A percentile compares a stretch with the other conserved stretches of the same genome.
Conservation (phyloP, 64 coral and sea anemone species). For the Dendronephthya gigantea region DNA sequence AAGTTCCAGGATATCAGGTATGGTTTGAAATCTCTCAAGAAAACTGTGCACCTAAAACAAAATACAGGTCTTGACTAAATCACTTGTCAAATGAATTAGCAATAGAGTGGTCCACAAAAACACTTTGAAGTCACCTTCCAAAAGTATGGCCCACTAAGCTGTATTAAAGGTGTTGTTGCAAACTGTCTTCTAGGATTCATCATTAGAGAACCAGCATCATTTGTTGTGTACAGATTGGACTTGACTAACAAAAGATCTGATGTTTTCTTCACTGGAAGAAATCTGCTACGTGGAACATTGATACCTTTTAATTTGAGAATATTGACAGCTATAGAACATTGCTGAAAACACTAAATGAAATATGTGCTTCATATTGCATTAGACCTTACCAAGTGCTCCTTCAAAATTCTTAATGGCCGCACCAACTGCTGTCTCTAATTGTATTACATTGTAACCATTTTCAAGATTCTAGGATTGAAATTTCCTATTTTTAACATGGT, state of each 20-base stretch:
- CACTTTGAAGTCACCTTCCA: conserved; percentile 54
- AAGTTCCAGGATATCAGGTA: conserved; percentile 86
- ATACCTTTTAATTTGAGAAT: conserved; percentile 68
- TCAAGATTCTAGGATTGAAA: conserved; percentile 60
- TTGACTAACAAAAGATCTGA: conserved; percentile 83
- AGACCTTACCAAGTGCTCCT: conserved; percentile 52
- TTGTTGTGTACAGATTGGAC: conserved; percentile 72
- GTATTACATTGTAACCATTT: conserved; percentile 61
- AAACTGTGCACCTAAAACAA: conserved; percentile 80
- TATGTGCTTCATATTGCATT: neutral
- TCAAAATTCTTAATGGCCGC: conserved; percentile 99
- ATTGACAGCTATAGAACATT: conserved; percentile 47
- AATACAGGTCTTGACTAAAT: conserved; percentile 46
- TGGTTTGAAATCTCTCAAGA: conserved; percentile 72
- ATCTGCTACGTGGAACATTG: conserved; percentile 87
- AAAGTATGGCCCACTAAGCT: conserved; percentile 72
- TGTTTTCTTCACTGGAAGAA: conserved; percentile 90
- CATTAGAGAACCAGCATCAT: conserved; percentile 60
- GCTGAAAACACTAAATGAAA: neutral
- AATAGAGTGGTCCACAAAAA: neutral
- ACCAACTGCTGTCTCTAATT: conserved; percentile 92
- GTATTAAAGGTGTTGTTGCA: conserved; percentile 66
- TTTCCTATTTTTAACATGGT: too few relatives aligned
- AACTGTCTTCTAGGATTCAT: conserved; percentile 78
- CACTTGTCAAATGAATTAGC: neutral